Base-by-base conservation (phyloP, 2,113 vertebrate genomes). In the Ceyx margarethae region DNA sequence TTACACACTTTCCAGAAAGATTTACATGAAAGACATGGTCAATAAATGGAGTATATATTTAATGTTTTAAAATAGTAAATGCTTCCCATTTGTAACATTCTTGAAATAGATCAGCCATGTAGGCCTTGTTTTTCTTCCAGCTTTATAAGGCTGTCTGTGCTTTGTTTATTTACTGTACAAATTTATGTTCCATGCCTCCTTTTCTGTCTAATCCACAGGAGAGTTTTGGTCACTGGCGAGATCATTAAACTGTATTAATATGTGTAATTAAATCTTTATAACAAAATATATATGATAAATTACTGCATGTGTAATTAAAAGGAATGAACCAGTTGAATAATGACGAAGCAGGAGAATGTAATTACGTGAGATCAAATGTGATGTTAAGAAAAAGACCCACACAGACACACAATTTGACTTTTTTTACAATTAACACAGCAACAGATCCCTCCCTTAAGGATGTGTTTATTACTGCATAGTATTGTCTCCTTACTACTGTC, bases 41-140 rank as follows among this genome's bases (percentile, higher is more conserved):
- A 97, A 97, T 97, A 97, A 97, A 97, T 81, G 77, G 81, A 93
- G 94, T 89, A 82, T 95, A 91, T 97, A 95, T 97, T 98, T 95
- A 95, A 97, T 97, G 95, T 66, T 97, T 97, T 90, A 78, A 97
- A 97, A 97, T 85, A 97, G 90, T 95, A 96, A 97, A 97, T 95
- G 90, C 89, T 96, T 96, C 97, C 96, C 90, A 84, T 97, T 97
- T 93, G 88, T 95, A 95, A 91, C 91, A 91, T 97, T 97, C 95
- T 94, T 96, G 62, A 75, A 94, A 86, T 83, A 92, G 90, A 89
- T 82, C 79, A 65, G 86, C 85, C 67, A 33, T 64, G 80, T 78
- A 94, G 87, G 89, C 68, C 92, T 89, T 96, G 91, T 95, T 98
- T 97, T 96, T 93, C 92, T 96, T 97, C 85, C 87, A 88, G 78